Evolutionary conservation across 2,888 invertebrate species (phyloP).

Genomic region (Volucella inanis): DNA sequence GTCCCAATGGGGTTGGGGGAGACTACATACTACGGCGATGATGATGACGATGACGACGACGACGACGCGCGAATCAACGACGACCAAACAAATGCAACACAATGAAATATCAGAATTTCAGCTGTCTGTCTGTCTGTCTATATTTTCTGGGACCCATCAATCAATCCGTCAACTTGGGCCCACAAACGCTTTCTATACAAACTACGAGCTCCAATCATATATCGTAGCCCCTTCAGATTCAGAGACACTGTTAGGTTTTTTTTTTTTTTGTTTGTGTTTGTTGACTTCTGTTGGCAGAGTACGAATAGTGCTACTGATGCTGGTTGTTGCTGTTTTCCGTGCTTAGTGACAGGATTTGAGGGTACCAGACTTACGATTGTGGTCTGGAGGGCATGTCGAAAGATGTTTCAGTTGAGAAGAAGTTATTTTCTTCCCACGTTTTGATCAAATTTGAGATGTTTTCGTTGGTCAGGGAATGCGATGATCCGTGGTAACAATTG

Average conservation of each 20-base stretch:
- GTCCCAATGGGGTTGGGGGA: conserved; percentile 41
- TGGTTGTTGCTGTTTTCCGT: background rate
- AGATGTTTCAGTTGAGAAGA: background rate
- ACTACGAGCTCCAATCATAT: conserved; percentile 62
- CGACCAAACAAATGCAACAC: conserved; percentile 63
- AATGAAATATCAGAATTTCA: conserved; percentile 75
- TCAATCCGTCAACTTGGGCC: conserved; percentile 73
- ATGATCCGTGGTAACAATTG: background rate
- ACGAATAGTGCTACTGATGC: background rate
- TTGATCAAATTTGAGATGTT: conserved; percentile 2
- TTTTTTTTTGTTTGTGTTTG: conserved; percentile 4
- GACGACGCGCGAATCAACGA: background rate
- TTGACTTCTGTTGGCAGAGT: conserved; percentile 18
- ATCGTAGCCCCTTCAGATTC: conserved; percentile 45
- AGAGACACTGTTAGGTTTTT: conserved; percentile 15
- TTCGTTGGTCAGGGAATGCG: no score
- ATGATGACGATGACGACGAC: no score
- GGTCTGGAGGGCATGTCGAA: background rate
- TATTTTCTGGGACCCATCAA: conserved; percentile 75
- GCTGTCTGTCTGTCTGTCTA: conserved; percentile 75
- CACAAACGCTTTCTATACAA: conserved; percentile 60
- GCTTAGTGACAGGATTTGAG: conserved; percentile 38
- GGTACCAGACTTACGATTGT: background rate
- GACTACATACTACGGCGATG: background rate
- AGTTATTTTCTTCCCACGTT: conserved; percentile 41